Evolutionary conservation across 2,797 vertebrate species (phyloP).

Genomic region (Eulemur mongoz): DNA sequence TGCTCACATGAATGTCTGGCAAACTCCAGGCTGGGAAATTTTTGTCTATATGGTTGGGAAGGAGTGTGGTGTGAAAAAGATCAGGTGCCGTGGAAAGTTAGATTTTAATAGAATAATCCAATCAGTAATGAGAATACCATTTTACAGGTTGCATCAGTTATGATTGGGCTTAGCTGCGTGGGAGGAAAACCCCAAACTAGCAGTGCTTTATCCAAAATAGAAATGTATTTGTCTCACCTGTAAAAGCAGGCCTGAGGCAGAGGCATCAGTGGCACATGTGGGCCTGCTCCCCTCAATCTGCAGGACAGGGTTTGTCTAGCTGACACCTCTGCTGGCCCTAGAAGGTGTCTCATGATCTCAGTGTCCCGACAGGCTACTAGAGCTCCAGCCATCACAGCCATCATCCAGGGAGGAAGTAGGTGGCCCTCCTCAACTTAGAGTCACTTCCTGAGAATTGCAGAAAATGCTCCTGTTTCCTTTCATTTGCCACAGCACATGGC

Average conservation of each 20-base stretch:
- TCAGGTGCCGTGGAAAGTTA: not conserved
- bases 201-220: not conserved
- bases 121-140: not conserved
- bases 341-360: not conserved
- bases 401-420: not conserved
- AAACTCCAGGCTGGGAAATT: fast-evolving
- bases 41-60: not conserved
- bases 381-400: not conserved
- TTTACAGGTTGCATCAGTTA: not conserved
- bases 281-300: not conserved
- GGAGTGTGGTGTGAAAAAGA: not conserved
- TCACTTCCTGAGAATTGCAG: not conserved
- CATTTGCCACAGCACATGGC: not conserved
- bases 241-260: not conserved
- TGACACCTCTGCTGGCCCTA: not conserved
- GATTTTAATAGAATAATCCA: not conserved
- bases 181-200: not conserved
- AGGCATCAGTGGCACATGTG: fast-evolving
- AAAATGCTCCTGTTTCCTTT: not conserved
- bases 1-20: fast-evolving
- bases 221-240: not conserved
- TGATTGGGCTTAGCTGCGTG: not conserved
- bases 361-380: not conserved
- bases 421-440: not conserved
- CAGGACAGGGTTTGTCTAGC: not conserved